Evolutionary conservation across 2,888 invertebrate species (phyloP), one percentile per base, ranked within the genome.

Genomic region (Conops quadrifasciatus): DNA sequence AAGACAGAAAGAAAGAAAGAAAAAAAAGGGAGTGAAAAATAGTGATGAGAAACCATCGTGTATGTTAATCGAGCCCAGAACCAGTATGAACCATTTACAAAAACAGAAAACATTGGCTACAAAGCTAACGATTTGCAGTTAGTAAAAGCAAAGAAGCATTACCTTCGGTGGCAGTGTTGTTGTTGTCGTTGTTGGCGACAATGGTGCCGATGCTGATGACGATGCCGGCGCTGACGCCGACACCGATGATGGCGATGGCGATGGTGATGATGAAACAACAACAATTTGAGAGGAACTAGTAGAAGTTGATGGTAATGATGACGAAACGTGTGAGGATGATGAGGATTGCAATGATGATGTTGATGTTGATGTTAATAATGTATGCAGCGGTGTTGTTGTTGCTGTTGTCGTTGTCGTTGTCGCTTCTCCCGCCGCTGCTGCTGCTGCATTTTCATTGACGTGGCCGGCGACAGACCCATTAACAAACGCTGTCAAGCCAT

Each of bases 331-430:
- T 72, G 15, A 60, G 30, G 71, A 53, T 47, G 73, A 58, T 67
- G 73, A 63, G 58, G 72, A 56, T 67, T 64, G 68, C 43, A 71
- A 67, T 66, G 60, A 67, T 51, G 53, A 56, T 72, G 66, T 59
- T 74, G 75, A 71, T 71, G 72, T 74, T 71, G 64, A 69, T 65
- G 74, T 72, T 73, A 71, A 71, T 68, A 73, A 72, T 47, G 73
- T 76, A 78, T 75, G 79, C 71, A 75, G 75, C 65, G 73, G 69
- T 43, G 72, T 71, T 60, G 73, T 71, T 69, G 66, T 72, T 62
- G 58, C 71, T 4, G 75, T 67, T 53, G 77, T 71, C 72, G 71
- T 72, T 75, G 71, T 58, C 67, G 60, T 71, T 69, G 71, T 73
- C 72, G 64, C 73, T 66, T 63, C 24, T n/a, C 66, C 60, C 49